Evolutionary conservation across 1,140 invertebrate species (phyloP).

Genomic region (Diuraphis noxia): DNA sequence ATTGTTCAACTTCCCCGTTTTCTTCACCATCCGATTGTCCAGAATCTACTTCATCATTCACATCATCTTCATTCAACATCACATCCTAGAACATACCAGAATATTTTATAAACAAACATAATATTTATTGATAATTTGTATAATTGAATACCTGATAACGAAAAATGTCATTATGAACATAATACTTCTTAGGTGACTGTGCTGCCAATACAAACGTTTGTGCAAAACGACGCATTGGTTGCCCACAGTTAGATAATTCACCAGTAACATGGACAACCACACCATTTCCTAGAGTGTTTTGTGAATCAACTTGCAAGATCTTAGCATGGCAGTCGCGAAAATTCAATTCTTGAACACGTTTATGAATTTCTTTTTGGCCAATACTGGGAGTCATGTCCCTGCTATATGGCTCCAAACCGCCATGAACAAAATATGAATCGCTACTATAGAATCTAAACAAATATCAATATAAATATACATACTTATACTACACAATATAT

Average conservation of each 20-base stretch:
- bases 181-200: conserved; percentile 94
- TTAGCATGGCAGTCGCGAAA: conserved; percentile 96
- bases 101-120: not conserved
- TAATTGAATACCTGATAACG: conserved; percentile 79
- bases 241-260: conserved; percentile 92
- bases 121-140: not conserved
- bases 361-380: conserved; percentile 92
- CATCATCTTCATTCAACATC: conserved; percentile 78
- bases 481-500: too few relatives aligned
- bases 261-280: conserved; percentile 97
- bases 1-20: conserved; percentile 61
- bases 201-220: conserved; percentile 96
- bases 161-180: conserved; percentile 98
- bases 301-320: conserved; percentile 89
- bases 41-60: conserved; percentile 62
- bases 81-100: conserved; percentile 64
- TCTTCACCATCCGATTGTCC: conserved; percentile 73
- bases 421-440: conserved; percentile 93
- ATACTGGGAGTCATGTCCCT: conserved; percentile 82
- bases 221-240: conserved; percentile 95
- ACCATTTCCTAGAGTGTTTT: conserved; percentile 88
- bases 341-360: conserved; percentile 92
- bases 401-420: conserved; percentile 78
- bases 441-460: conserved; percentile 87
- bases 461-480: too few relatives aligned